Evolutionary conservation across 2,113 vertebrate genomes (phyloP), one percentile per base, ranked within the genome.

Genomic region (Cinclus mexicanus): DNA sequence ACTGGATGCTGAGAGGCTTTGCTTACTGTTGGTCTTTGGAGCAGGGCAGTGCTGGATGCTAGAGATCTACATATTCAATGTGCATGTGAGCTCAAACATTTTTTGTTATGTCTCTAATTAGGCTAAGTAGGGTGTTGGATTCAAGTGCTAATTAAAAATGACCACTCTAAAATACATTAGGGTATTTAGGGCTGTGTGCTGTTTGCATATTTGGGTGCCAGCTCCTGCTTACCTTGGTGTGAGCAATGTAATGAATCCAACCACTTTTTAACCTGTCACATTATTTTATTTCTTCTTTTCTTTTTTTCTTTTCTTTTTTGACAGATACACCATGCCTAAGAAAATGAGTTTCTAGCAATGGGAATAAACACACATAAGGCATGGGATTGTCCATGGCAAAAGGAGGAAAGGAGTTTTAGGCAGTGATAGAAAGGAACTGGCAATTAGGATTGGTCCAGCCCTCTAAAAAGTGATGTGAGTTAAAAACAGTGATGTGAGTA

Each of bases 131-230:
- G n/a, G 75, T 91, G 78, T 92, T 94, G 87, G 81, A 95, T 96
- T 96, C 57, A 75, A 96, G 91, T 63, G 87, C 90, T 95, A 90
- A 96, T 95, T 95, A 90, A 87, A 94, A 95, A 88, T 95, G 95
- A 95, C 92, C 95, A 90, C 71, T 93, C 60, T 72, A 90, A 96
- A 93, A 95, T 87, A 56, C 67, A 91, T 89, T 44, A 50, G 83
- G 65, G 56, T 89, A 84, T 90, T 95, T 88, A 83, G 37, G 53
- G 52, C 83, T 72, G 11, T 63, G 80, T 89, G 74, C 68, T 83
- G 52, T 89, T 89, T 93, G 75, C 65, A 64, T 49, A 78, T 72
- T 89, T 78, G 79, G 52, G 49, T 56, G 80, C n/a, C 69, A 69
- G 87, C 63, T 82, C 53, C 67, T 35, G 72, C 78, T 91, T 39